phyloP scores from a whole-genome alignment of 2,888 invertebrate species.

The Pristionchus entomophagus region DNA sequence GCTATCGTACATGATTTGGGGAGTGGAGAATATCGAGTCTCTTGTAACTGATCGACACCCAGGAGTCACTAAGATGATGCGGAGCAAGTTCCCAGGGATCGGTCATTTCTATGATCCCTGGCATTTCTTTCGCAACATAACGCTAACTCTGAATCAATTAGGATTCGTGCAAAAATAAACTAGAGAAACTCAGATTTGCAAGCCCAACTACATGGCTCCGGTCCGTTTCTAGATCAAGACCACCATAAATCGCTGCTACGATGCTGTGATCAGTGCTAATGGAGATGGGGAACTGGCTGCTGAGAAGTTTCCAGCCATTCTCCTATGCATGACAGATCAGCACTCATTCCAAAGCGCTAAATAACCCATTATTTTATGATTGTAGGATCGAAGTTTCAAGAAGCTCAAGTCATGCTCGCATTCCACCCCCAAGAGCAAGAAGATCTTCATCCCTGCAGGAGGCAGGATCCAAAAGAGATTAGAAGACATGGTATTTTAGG shows the following conservation, averaged over 20 bases:
- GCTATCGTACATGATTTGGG: background rate
- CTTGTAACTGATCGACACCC: background rate
- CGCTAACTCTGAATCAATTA: background rate
- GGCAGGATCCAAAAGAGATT: background rate
- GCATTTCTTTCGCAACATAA: slow-evolving; percentile 7
- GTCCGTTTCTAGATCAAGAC: background rate
- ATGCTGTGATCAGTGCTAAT: background rate
- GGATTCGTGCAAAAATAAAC: background rate
- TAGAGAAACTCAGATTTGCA: background rate
- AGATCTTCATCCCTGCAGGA: background rate
- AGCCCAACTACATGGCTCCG: background rate
- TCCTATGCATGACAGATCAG: background rate
- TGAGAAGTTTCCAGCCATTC: background rate
- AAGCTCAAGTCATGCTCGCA: background rate
- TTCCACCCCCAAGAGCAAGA: background rate
- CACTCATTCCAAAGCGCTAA: background rate
- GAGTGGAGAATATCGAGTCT: background rate
- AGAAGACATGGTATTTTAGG: background rate
- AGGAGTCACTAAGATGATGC: background rate
- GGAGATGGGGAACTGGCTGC: background rate
- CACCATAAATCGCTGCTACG: background rate
- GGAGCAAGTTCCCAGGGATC: background rate
- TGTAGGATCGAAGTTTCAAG: background rate
- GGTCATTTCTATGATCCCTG: background rate
- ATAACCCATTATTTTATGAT: background rate